Evolutionary conservation across 1,140 invertebrate genomes (phyloP).

Genomic region (Drosophila repletoides): DNA sequence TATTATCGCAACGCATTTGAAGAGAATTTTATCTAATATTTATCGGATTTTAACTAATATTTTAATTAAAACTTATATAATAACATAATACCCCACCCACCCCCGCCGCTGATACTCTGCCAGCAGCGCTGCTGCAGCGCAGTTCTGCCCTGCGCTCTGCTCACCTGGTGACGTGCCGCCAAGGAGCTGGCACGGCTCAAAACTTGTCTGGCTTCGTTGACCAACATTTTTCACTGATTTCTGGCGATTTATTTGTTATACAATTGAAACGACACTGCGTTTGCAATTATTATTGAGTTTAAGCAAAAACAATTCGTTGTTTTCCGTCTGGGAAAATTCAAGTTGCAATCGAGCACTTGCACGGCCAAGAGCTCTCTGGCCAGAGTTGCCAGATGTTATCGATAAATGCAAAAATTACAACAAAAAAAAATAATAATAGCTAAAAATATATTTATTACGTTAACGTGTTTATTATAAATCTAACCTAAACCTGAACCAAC

Average conservation of each 20-base stretch:
- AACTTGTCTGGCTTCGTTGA: slow-evolving; percentile 69
- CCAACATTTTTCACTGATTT: slow-evolving; percentile 66
- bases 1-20: not conserved
- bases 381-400: slow-evolving; percentile 18
- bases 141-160: slow-evolving; percentile 1
- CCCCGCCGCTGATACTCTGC: not conserved
- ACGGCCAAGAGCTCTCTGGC: slow-evolving; percentile 20
- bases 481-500: no score
- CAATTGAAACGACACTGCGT: slow-evolving; percentile 82
- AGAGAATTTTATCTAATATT: slow-evolving; percentile 9
- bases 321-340: slow-evolving; percentile 40
- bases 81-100: slow-evolving; percentile 13
- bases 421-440: no score
- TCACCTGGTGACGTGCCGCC: slow-evolving; percentile 74
- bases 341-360: slow-evolving; percentile 47
- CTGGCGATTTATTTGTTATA: slow-evolving; percentile 15
- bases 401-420: not conserved
- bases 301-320: slow-evolving; percentile 32
- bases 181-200: slow-evolving; percentile 65
- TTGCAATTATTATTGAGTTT: slow-evolving; percentile 67
- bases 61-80: slow-evolving; percentile 55
- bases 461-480: no score
- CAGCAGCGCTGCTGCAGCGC: not conserved
- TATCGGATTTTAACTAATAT: slow-evolving; percentile 1
- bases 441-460: no score